A percentile compares a stretch with the other conserved stretches of the same genome.
Evolutionary conservation across 2,888 invertebrate species (phyloP).

Genomic region (Machimus atricapillus): DNA sequence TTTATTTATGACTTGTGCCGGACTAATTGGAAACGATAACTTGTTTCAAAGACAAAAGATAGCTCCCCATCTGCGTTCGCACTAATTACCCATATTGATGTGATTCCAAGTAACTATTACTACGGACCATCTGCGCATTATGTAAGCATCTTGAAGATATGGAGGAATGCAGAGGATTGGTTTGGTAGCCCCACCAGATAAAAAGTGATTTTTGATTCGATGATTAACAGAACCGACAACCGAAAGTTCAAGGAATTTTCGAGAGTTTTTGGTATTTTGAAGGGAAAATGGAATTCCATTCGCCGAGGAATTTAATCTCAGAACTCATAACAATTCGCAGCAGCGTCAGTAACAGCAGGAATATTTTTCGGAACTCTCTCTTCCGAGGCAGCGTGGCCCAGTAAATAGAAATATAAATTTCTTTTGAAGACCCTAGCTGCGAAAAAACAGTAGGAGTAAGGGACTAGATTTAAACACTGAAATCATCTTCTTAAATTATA

Average conservation of each 20-base stretch:
- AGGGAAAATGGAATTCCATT: neutral
- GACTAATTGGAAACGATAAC: conserved; percentile 5
- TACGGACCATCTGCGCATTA: neutral
- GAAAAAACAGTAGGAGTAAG: neutral
- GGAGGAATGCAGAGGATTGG: neutral
- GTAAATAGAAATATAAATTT: neutral
- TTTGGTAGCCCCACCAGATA: neutral
- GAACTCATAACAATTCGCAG: neutral
- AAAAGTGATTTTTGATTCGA: neutral
- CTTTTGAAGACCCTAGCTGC: neutral
- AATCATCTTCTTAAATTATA: neutral
- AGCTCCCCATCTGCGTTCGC: neutral
- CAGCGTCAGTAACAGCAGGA: neutral
- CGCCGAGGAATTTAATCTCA: neutral
- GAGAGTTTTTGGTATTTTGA: neutral
- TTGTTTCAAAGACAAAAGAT: neutral
- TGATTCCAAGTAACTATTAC: neutral
- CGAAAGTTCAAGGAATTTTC: neutral
- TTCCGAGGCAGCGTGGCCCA: neutral
- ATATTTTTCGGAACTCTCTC: neutral
- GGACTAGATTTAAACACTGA: neutral
- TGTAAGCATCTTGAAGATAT: neutral
- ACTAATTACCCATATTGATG: neutral
- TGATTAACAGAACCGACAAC: neutral
- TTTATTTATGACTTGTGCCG: conserved; percentile 6